Base-by-base conservation (phyloP, 2,888 invertebrate species). In the Sicus ferrugineus region DNA sequence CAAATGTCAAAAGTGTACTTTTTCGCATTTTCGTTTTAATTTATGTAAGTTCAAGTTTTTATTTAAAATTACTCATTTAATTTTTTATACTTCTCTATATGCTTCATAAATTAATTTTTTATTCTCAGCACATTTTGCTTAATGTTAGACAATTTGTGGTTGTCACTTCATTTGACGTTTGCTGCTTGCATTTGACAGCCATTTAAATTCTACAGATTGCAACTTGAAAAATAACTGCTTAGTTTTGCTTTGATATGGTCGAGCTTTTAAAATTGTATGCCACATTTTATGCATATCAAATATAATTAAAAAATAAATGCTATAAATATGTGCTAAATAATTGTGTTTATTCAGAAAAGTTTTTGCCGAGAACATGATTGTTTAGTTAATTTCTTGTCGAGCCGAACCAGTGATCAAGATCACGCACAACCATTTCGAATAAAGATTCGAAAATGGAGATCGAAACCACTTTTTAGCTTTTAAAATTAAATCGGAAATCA, bases 171-270 rank as follows among this genome's bases (percentile, higher is more conserved):
- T 26, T 42, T 67, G 66, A 67, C 58, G 42, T 67, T 58, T 56
- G 50, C 23, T 52, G 56, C 19, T 19, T 42, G 21, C 3, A 11
- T 58, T 48, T 67, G 67, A 67, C 67, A 67, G 30, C 67, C 48
- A 59, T 67, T 67, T 67, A 66, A 56, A 58, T 66, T 65, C 23
- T 31, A 31, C 23, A 56, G 59, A 67, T 59, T 30, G 30, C 50
- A 28, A 48, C 61, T 42, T 42, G 21, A 23, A 61, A 38, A 7
- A n/a, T n/a, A n/a, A n/a, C n/a, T n/a, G 46, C 14, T n/a, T 19
- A 16, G 46, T 46, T 46, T 46, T 46, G 3, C 46, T 11, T 9
- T 46, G 46, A 46, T 46, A 46, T 19, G 6, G 6, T 34, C 38
- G 38, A 16, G 46, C 46, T 46, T 19, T 11, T 9, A 46, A 46